Evolutionary conservation across 2,113 vertebrate species (phyloP).

Genomic region (Oostethus manadensis): DNA sequence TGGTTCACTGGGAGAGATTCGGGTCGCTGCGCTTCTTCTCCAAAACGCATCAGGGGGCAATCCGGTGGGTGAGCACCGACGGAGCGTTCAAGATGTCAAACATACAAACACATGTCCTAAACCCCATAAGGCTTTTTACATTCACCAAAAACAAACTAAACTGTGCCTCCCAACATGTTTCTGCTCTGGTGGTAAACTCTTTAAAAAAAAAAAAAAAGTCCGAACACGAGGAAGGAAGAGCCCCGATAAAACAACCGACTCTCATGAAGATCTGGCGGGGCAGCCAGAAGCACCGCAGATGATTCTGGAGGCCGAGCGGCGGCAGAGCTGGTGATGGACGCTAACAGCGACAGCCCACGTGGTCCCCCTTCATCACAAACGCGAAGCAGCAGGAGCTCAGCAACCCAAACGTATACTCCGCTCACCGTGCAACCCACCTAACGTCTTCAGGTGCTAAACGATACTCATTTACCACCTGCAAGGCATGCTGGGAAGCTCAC

Average conservation of each 20-base stretch:
- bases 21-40: not conserved
- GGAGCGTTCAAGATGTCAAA: too few species aligned
- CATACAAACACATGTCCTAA: too few species aligned
- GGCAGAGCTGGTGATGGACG: slow-evolving; percentile 58
- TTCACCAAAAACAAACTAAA: slow-evolving; percentile 43
- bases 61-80: too few species aligned
- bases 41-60: too few species aligned
- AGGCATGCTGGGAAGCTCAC: too few species aligned
- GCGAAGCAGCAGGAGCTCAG: too few species aligned
- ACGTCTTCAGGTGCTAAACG: too few species aligned
- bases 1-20: slow-evolving; percentile 15
- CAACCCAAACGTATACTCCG: too few species aligned
- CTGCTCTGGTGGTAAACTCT: too few species aligned
- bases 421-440: too few species aligned
- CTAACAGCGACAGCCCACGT: slow-evolving; percentile 41
- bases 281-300: not conserved
- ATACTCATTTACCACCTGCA: too few species aligned
- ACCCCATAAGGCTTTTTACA: slow-evolving; percentile 37
- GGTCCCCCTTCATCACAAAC: too few species aligned
- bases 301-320: slow-evolving; percentile 15
- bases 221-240: slow-evolving; percentile 37
- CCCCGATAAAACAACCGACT: slow-evolving; percentile 41
- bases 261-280: not conserved
- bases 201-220: slow-evolving; percentile 21
- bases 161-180: not conserved